Evolutionary conservation across 2,113 vertebrate genomes (phyloP).

Genomic region (Parus major): DNA sequence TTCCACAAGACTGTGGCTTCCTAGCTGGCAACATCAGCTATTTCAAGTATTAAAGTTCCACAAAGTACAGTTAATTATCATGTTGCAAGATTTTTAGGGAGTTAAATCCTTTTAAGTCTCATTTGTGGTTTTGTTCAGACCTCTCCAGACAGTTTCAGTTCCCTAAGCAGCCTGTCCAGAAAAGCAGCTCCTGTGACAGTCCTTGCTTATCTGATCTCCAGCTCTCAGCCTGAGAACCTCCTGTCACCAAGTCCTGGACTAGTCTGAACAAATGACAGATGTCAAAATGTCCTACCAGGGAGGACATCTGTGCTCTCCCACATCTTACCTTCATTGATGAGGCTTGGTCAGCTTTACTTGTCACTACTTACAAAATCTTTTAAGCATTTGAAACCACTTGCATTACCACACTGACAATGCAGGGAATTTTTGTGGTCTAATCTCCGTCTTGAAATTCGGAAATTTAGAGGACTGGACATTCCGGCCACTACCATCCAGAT

Average conservation of each 20-base stretch:
- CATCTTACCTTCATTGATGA: neutral
- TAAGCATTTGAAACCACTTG: neutral
- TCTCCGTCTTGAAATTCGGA: neutral
- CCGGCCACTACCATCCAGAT: neutral
- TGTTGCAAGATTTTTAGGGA: neutral
- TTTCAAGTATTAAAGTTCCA: neutral
- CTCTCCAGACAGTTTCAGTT: neutral
- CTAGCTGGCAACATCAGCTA: neutral
- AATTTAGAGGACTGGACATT: neutral
- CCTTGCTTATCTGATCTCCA: neutral
- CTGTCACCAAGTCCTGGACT: neutral
- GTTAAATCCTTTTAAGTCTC: neutral
- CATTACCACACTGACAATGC: accelerated
- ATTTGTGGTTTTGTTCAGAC: neutral
- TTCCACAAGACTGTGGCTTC: neutral
- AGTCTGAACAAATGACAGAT: neutral
- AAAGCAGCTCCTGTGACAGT: neutral
- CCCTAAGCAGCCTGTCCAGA: neutral
- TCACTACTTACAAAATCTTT: neutral
- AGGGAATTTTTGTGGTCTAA: neutral
- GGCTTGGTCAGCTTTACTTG: neutral
- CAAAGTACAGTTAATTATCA: neutral
- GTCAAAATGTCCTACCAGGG: neutral
- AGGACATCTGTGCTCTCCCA: neutral
- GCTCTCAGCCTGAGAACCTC: neutral